These are phyloP conservation scores for Psettodes erumei DNA, from an alignment of 2,113 vertebrate species.

Conservation along the genomic window DNA sequence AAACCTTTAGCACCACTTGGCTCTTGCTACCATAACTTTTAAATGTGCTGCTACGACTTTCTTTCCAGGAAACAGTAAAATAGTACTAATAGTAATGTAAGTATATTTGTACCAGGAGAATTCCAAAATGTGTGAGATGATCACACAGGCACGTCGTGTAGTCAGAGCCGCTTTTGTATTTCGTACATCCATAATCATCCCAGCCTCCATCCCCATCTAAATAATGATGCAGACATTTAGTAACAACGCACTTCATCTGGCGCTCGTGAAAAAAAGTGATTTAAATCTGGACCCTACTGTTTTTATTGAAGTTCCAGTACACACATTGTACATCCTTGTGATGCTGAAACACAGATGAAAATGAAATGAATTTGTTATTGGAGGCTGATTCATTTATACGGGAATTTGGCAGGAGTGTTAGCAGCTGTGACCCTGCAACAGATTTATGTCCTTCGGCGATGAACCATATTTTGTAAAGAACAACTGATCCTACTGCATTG, in stretches of 20 bases:
- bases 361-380: conserved; percentile 4
- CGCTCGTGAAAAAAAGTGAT: not conserved
- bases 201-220: conserved; percentile 89
- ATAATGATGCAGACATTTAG: conserved; percentile 20
- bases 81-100: not conserved
- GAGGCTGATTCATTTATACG: not conserved
- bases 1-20: not conserved
- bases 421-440: not conserved
- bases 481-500: conserved; percentile 75
- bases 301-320: conserved; percentile 90
- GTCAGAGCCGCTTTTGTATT: conserved; percentile 79
- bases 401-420: not conserved
- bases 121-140: conserved; percentile 95
- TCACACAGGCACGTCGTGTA: conserved; percentile 91
- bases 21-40: not conserved
- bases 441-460: not conserved
- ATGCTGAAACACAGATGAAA: conserved; percentile 75
- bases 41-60: not conserved
- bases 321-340: conserved; percentile 79
- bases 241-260: not conserved
- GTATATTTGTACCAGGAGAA: conserved; percentile 88
- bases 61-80: not conserved
- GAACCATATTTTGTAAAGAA: not conserved
- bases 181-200: conserved; percentile 86
- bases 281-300: conserved; percentile 78